Conservation (phyloP, 2,888 invertebrate genomes). For the Lumbricus terrestris region DNA sequence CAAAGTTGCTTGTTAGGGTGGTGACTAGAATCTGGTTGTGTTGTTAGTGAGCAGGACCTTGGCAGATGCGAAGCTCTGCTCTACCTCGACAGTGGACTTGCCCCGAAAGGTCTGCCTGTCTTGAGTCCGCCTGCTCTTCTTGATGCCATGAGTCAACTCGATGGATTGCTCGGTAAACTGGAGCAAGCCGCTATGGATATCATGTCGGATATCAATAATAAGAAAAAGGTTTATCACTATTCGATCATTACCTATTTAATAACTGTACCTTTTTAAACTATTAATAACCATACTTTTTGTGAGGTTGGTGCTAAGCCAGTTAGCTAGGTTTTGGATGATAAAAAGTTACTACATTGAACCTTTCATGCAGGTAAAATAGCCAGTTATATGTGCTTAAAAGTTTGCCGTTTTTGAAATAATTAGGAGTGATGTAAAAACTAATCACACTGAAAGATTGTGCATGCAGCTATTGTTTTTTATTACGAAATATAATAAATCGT, state of each 20-base stretch:
- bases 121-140: constrained; percentile 47
- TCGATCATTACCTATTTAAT: not conserved
- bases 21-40: not conserved
- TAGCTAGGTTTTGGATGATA: not conserved
- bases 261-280: no score
- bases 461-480: no score
- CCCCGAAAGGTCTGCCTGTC: constrained; percentile 42
- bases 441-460: no score
- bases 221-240: constrained; percentile 46
- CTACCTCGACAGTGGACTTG: not conserved
- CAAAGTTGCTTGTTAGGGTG: not conserved
- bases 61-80: not conserved
- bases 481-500: no score
- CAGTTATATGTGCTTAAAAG: not conserved
- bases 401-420: not conserved
- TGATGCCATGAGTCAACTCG: constrained; percentile 44
- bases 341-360: not conserved
- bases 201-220: constrained; percentile 46
- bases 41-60: not conserved
- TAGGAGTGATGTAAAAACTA: not conserved
- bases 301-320: no score
- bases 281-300: not conserved
- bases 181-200: constrained; percentile 46
- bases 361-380: not conserved
- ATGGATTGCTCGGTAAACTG: constrained; percentile 44